These are phyloP conservation scores for Epizoanthus rinbou DNA, from an alignment of 92 coral and sea anemone species.

Conservation along the genomic window DNA sequence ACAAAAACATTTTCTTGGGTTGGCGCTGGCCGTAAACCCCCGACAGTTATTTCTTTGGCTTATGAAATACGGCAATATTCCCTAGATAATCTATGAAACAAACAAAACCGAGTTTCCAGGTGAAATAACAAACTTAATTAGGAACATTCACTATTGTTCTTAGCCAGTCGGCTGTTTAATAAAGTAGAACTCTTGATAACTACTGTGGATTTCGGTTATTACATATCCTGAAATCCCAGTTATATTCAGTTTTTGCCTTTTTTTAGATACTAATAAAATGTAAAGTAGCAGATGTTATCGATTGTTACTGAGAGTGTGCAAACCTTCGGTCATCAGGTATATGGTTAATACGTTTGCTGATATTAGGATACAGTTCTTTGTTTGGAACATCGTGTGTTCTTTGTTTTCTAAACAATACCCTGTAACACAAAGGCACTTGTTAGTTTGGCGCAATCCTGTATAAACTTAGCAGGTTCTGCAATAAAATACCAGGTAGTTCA, in stretches of 20 bases:
- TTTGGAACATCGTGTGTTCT: neutral
- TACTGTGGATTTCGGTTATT: too few species aligned
- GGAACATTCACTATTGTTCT: too few species aligned
- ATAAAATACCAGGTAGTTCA: neutral
- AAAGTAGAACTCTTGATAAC: too few species aligned
- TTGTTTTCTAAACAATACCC: conserved; percentile 7
- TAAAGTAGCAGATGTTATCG: neutral
- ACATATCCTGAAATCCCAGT: too few species aligned
- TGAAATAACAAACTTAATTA: too few species aligned
- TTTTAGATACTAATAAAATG: too few species aligned
- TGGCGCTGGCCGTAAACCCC: neutral
- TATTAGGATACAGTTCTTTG: neutral
- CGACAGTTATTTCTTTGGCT: neutral
- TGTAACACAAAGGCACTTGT: conserved; percentile 27
- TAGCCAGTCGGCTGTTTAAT: too few species aligned
- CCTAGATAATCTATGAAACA: neutral
- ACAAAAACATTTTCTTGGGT: conserved; percentile 6
- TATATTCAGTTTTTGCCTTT: too few species aligned
- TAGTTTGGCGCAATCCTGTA: neutral
- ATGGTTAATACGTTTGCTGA: neutral
- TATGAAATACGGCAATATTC: neutral
- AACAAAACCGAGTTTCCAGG: too few species aligned
- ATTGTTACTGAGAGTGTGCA: neutral
- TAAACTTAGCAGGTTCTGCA: conserved; percentile 2
- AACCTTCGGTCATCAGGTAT: neutral